Percentiles rank a stretch among this genome's conserved stretches.
Evolutionary conservation across 2,113 vertebrate species (phyloP).

Genomic region (Epinephelus moara): DNA sequence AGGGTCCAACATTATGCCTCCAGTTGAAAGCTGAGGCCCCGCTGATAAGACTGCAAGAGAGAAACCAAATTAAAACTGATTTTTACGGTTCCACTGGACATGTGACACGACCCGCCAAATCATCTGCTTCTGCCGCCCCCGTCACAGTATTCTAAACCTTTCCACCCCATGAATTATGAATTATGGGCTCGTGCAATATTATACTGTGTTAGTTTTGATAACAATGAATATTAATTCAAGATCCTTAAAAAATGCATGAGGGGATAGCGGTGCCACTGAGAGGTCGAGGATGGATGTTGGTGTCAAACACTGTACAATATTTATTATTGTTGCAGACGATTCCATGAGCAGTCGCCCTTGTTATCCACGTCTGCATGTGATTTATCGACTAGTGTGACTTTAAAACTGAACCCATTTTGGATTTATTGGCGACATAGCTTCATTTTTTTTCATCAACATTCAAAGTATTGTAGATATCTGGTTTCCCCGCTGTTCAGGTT

Average conservation of each 20-base stretch:
- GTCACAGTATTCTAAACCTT: constrained; percentile 62
- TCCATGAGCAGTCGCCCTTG: constrained; percentile 24
- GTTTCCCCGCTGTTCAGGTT: constrained; percentile 44
- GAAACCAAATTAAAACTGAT: constrained; percentile 78
- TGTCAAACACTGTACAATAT: constrained; percentile 75
- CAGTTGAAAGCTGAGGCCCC: constrained; percentile 53
- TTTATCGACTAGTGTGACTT: constrained; percentile 20
- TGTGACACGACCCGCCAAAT: constrained; percentile 61
- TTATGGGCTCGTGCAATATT: constrained; percentile 85
- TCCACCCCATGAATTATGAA: constrained; percentile 80
- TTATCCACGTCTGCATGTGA: constrained; percentile 60
- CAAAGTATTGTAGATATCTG: constrained; percentile 32
- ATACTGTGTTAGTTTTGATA: constrained; percentile 76
- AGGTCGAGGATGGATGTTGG: constrained; percentile 47
- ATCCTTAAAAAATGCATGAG: constrained; percentile 73
- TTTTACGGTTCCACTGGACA: constrained; percentile 69
- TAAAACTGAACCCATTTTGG: not conserved
- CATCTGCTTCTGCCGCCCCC: constrained; percentile 46
- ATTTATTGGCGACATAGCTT: constrained; percentile 36
- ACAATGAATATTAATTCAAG: constrained; percentile 73
- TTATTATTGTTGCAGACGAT: constrained; percentile 51
- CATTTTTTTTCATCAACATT: constrained; percentile 42
- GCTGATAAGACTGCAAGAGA: constrained; percentile 59
- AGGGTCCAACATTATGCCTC: constrained; percentile 43
- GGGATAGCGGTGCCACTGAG: constrained; percentile 46